phyloP scores from a whole-genome alignment of 1,140 invertebrate genomes.

The Coelopa frigida region DNA sequence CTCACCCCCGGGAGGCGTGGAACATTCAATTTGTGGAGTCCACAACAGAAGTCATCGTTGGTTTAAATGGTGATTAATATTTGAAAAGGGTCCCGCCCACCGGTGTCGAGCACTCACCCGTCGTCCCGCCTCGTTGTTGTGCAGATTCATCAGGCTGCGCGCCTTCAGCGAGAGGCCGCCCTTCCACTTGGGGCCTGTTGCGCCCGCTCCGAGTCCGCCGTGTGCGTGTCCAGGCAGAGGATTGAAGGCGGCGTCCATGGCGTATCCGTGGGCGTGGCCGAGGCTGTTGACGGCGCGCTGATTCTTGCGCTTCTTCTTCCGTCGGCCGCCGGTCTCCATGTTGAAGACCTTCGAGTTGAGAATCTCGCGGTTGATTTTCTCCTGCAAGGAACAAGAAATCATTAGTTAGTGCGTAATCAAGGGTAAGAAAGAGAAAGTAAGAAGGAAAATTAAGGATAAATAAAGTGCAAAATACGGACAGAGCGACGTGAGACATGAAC shows the following conservation, averaged over 20 bases:
- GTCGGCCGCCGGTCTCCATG: slow-evolving; percentile 16
- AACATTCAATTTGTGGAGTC: too few relatives aligned
- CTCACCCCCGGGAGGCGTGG: too few relatives aligned
- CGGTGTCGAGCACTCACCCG: slow-evolving; percentile 58
- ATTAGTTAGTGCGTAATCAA: too few relatives aligned
- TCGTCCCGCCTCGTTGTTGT: slow-evolving; percentile 90
- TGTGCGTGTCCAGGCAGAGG: too few relatives aligned
- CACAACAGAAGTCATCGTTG: too few relatives aligned
- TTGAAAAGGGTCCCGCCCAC: background rate
- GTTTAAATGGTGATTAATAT: too few relatives aligned
- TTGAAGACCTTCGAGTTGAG: slow-evolving; percentile 40
- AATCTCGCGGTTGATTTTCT: slow-evolving; percentile 43
- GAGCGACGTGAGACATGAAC: too few relatives aligned
- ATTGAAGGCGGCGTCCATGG: slow-evolving; percentile 7
- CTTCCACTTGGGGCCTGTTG: slow-evolving; percentile 11
- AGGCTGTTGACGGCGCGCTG: slow-evolving; percentile 31
- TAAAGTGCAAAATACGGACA: too few relatives aligned
- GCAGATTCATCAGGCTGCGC: slow-evolving; percentile 82
- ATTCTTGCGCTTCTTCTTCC: slow-evolving; percentile 35
- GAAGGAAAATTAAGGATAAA: background rate
- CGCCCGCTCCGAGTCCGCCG: slow-evolving; percentile 29
- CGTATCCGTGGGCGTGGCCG: slow-evolving; percentile 8
- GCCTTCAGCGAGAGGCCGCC: slow-evolving; percentile 55
- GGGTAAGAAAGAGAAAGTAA: too few relatives aligned
- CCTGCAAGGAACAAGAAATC: slow-evolving; percentile 20